phyloP scores from a whole-genome alignment of 2,888 invertebrate species.

The Liopterus haemorrhoidalis region DNA sequence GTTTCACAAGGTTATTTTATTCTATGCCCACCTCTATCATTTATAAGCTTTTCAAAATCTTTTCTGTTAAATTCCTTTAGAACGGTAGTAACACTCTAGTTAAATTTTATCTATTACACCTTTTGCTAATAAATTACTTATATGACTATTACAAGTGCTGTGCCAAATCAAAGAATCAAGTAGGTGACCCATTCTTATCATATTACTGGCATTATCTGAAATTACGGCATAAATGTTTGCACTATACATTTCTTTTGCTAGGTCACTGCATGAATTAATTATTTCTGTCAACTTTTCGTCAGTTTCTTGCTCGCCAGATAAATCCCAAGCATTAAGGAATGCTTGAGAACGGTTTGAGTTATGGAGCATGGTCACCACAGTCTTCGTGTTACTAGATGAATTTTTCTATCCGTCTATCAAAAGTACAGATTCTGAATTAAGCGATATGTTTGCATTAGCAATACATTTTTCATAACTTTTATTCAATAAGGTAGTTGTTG shows the following conservation, averaged over 20 bases:
- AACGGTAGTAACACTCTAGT: conserved; percentile 19
- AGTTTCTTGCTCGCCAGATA: conserved; percentile 18
- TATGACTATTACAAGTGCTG: conserved; percentile 31
- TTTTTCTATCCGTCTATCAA: conserved; percentile 29
- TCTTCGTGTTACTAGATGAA: conserved; percentile 17
- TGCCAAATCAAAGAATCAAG: conserved; percentile 27
- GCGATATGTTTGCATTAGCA: no score
- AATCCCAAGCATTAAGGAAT: conserved; percentile 29
- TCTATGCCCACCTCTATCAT: conserved; percentile 19
- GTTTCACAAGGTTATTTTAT: conserved; percentile 20
- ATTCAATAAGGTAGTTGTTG: no score
- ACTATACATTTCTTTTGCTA: conserved; percentile 25
- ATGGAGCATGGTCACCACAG: conserved; percentile 19
- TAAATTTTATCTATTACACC: conserved; percentile 24
- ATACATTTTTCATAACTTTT: no score
- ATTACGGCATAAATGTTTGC: conserved; percentile 30
- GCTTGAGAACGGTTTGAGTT: conserved; percentile 7
- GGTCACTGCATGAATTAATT: conserved; percentile 20
- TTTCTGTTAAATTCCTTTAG: conserved; percentile 24
- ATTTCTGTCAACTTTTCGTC: conserved; percentile 26
- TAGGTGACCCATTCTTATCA: conserved; percentile 30
- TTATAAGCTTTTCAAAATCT: conserved; percentile 23
- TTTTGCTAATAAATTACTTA: conserved; percentile 31
- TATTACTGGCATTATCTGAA: conserved; percentile 32
- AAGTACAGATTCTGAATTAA: no score